These are phyloP conservation scores for Drosophila heteroneura DNA, from an alignment of 2,888 invertebrate species.

Conservation along the genomic window DNA sequence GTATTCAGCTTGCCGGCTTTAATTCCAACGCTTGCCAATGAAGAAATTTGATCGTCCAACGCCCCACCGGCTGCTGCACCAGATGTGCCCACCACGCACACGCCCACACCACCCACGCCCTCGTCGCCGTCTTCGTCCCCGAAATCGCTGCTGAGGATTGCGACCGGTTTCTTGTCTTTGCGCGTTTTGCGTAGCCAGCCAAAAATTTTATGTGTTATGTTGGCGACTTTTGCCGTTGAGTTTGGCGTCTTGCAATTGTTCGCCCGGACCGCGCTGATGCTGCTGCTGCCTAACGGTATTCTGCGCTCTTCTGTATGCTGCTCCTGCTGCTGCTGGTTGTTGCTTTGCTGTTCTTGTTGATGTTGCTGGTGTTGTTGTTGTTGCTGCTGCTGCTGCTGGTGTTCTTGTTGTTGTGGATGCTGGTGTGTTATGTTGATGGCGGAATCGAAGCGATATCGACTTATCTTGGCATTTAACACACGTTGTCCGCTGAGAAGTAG, in stretches of 20 bases:
- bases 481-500: slow-evolving; percentile 15
- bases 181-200: slow-evolving; percentile 76
- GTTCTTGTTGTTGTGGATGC: slow-evolving; percentile 47
- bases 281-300: slow-evolving; percentile 31
- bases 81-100: slow-evolving; percentile 64
- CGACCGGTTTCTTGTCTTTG: slow-evolving; percentile 74
- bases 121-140: slow-evolving; percentile 79
- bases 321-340: slow-evolving; percentile 14
- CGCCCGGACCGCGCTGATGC: slow-evolving; percentile 27
- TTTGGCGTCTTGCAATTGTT: slow-evolving; percentile 76
- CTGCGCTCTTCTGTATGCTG: slow-evolving; percentile 16
- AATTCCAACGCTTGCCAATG: slow-evolving; percentile 70
- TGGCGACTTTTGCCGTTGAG: slow-evolving; percentile 79
- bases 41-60: slow-evolving; percentile 68
- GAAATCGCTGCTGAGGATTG: slow-evolving; percentile 73
- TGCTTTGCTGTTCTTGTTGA: slow-evolving; percentile 13
- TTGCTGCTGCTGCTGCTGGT: slow-evolving; percentile 9
- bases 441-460: slow-evolving; percentile 73
- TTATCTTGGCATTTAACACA: slow-evolving; percentile 69
- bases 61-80: slow-evolving; percentile 58
- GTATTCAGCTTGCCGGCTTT: slow-evolving; percentile 80
- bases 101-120: slow-evolving; percentile 68
- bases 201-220: slow-evolving; percentile 81
- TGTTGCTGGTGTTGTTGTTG: slow-evolving; percentile 44
- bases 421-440: slow-evolving; percentile 69